A percentile compares a stretch with the other conserved stretches of the same genome.
These are phyloP conservation scores for Phylloscopus whistleri DNA, from an alignment of 2,113 vertebrate species.

Conservation along the genomic window DNA sequence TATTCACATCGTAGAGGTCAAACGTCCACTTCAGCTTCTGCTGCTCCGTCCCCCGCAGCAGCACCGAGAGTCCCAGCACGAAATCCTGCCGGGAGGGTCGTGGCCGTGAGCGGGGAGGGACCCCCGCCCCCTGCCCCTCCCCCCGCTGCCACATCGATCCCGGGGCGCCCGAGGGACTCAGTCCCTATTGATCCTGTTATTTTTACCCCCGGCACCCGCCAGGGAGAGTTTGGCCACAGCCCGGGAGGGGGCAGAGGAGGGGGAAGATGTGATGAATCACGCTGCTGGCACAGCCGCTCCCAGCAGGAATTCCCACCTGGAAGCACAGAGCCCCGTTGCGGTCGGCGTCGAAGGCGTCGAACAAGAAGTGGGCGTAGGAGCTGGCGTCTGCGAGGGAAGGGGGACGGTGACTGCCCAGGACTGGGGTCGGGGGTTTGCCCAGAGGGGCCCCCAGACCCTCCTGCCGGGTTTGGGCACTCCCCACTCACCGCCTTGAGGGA, in stretches of 20 bases:
- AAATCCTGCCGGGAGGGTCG: constrained; percentile 76
- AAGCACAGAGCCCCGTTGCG: constrained; percentile 75
- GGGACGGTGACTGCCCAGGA: rapidly evolving
- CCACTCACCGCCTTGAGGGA: constrained; percentile 94
- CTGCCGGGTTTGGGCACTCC: neutral
- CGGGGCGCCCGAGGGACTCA: neutral
- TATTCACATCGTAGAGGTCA: constrained; percentile 96
- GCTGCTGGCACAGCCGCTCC: neutral
- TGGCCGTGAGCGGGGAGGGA: neutral
- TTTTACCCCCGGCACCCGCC: neutral
- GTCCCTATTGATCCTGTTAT: neutral
- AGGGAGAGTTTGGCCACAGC: neutral
- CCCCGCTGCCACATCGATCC: neutral
- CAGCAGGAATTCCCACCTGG: constrained; percentile 63
- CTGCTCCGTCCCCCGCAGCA: constrained; percentile 88
- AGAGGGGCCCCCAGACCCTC: neutral
- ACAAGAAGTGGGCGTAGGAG: constrained; percentile 93
- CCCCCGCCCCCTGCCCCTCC: neutral
- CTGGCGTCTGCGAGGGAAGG: constrained; percentile 80
- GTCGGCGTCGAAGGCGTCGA: constrained; percentile 90
- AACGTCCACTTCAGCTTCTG: constrained; percentile 97
- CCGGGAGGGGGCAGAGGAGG: neutral
- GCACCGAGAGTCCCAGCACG: constrained; percentile 86
- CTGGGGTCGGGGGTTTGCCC: rapidly evolving
- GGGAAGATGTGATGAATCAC: neutral